A percentile compares a stretch with the other conserved stretches of the same genome.
Evolutionary conservation across 1,140 invertebrate genomes (phyloP).

Genomic region (Ctenoplectra terminalis): DNA sequence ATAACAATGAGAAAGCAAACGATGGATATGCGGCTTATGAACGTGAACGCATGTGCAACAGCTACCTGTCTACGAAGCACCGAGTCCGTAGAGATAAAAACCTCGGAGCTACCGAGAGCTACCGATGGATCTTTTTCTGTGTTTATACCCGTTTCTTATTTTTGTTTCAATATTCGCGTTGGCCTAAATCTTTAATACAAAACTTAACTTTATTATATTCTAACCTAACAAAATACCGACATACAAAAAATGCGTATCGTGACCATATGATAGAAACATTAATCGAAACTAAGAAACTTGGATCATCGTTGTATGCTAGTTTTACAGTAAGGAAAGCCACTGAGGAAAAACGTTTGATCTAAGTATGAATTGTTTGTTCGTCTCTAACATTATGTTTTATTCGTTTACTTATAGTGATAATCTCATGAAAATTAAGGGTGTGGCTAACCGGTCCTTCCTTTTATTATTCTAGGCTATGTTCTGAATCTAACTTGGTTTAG

Average conservation of each 20-base stretch:
- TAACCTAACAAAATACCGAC: conserved; percentile 37
- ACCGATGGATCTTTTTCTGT: conserved; percentile 66
- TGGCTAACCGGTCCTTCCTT: conserved; percentile 56
- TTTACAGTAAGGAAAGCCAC: conserved; percentile 50
- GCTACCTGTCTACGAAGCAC: conserved; percentile 52
- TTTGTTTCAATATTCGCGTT: conserved; percentile 35
- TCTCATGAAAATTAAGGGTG: conserved; percentile 57
- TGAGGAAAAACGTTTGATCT: conserved; percentile 52
- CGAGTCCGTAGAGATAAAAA: conserved; percentile 54
- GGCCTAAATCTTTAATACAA: conserved; percentile 34
- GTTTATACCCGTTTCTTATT: conserved; percentile 62
- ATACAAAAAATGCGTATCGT: conserved; percentile 56
- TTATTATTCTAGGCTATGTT: conserved; percentile 56
- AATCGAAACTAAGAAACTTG: conserved; percentile 28
- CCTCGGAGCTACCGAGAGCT: conserved; percentile 52
- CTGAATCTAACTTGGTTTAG: conserved; percentile 15
- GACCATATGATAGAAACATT: conserved; percentile 64
- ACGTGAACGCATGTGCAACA: conserved; percentile 59
- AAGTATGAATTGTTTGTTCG: conserved; percentile 59
- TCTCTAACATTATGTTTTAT: not conserved
- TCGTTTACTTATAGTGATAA: conserved; percentile 16
- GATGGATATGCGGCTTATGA: conserved; percentile 35
- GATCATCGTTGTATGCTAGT: conserved; percentile 42
- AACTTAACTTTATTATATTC: conserved; percentile 43
- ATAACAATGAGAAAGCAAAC: not conserved